A percentile compares a stretch with the other conserved stretches of the same genome.
phyloP scores from a whole-genome alignment of 2,113 vertebrate species.

The Struthidea cinerea region DNA sequence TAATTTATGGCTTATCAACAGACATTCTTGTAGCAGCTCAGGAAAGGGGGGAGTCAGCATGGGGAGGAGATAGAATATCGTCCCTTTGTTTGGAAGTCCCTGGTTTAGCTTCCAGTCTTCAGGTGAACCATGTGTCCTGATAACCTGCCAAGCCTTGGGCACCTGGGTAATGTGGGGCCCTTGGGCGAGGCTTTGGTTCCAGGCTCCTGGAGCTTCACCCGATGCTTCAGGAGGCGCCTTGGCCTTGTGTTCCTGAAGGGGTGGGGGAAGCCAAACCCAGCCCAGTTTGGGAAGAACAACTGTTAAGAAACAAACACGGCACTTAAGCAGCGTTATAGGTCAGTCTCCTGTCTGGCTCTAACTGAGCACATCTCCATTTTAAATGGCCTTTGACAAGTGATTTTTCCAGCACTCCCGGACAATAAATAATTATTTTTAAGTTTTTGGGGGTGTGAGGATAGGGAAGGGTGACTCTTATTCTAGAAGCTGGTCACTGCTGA shows the following conservation, averaged over 20 bases:
- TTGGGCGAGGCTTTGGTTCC: neutral
- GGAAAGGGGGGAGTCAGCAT: neutral
- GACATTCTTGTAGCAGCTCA: neutral
- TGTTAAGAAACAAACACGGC: neutral
- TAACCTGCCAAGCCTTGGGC: neutral
- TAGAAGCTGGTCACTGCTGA: neutral
- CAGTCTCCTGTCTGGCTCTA: neutral
- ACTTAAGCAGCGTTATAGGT: neutral
- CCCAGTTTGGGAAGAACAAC: neutral
- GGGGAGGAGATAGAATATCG: neutral
- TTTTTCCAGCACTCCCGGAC: neutral
- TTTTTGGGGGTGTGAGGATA: neutral
- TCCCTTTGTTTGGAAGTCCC: neutral
- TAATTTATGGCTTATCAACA: neutral
- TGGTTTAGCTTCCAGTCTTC: neutral
- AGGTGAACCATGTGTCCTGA: rapidly evolving
- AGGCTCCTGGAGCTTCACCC: neutral
- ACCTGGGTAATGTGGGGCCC: rapidly evolving
- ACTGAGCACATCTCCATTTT: neutral
- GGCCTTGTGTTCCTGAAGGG: neutral
- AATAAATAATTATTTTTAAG: neutral
- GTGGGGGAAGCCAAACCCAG: neutral
- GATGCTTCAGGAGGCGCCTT: neutral
- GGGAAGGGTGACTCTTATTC: neutral
- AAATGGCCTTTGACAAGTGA: neutral